Base-by-base conservation (phyloP, 1,140 invertebrate species). In the Bactericera cockerelli region DNA sequence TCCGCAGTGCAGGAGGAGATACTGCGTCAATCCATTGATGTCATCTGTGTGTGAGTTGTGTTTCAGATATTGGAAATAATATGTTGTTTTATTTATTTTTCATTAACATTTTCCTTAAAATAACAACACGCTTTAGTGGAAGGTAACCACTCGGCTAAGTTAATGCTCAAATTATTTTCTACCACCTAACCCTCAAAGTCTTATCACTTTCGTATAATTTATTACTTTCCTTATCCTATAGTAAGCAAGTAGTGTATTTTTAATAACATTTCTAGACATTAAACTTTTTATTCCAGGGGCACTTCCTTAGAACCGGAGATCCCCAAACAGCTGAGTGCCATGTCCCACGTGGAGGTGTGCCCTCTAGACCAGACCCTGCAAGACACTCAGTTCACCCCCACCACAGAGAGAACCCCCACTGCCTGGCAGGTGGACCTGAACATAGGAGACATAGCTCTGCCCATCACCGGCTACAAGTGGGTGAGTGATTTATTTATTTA, bases 381-480 rank as follows among this genome's bases (percentile, higher is more conserved):
- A n/a, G 42, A 49, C 4, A 49, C 42, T n/a, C 6, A 49, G 42
- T 49, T 49, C 19, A 49, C 42, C 3, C 42, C 42, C n/a, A 49
- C 3, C 3, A 16, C 6, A 49, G 22, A 10, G 8, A 49, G 19
- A 16, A 49, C 6, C n/a, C 19, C 42, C 6, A 49, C 19, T 6
- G 4, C 42, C 4, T 49, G 42, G 42, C 6, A 49, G 6, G 42
- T 49, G 8, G 22, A 16, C n/a, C 19, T 49, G 8, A 10, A 16
- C 19, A 19, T 49, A 22, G 42, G 42, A 49, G 42, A 49, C 22
- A 6, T 22, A 8, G 4, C 22, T 22, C 4, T 49, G 22, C 42
- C 42, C n/a, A 49, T 49, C 22, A 49, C 42, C 19, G 42, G 42
- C 6, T 49, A 49, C n/a, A 49, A 49, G 22, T 49, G 42, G 42